Percentiles rank a stretch among this genome's conserved stretches.
These are phyloP conservation scores for Neopipo cinnamomea DNA, from an alignment of 2,113 vertebrate genomes.

Conservation along the genomic window DNA sequence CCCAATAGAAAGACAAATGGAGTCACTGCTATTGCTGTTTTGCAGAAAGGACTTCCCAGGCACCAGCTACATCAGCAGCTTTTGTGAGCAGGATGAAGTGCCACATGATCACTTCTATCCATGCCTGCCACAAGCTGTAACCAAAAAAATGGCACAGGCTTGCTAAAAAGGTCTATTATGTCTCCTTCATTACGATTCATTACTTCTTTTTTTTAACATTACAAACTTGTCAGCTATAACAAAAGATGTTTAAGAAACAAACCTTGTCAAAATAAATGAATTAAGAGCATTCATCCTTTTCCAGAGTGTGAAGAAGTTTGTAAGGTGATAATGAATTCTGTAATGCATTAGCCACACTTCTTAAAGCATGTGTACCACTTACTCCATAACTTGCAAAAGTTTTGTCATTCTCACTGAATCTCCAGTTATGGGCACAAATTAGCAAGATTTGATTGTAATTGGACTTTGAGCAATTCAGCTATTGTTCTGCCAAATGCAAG, in stretches of 20 bases:
- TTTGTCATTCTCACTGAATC: background rate
- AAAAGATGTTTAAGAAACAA: constrained; percentile 49
- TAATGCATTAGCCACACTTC: constrained; percentile 34
- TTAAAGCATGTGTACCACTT: background rate
- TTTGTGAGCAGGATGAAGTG: background rate
- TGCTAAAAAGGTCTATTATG: background rate
- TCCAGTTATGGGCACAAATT: constrained; percentile 1
- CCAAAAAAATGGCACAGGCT: background rate
- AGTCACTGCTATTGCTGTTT: background rate
- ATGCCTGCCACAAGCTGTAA: background rate
- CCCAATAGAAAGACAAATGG: background rate
- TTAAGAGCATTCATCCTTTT: constrained; percentile 49
- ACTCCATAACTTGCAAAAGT: background rate
- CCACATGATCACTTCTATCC: background rate
- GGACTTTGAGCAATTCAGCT: background rate
- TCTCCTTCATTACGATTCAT: constrained; percentile 24
- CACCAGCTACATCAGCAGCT: background rate
- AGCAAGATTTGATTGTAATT: constrained; percentile 1
- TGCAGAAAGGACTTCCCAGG: constrained; percentile 10
- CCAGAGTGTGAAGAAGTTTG: constrained; percentile 9
- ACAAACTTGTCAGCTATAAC: constrained; percentile 47
- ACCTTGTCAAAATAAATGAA: constrained; percentile 57
- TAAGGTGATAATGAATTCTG: constrained; percentile 34
- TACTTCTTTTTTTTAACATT: background rate
- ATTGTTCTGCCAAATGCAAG: background rate